phyloP scores from a whole-genome alignment of 2,888 invertebrate genomes.

The Liodrosophila aerea region DNA sequence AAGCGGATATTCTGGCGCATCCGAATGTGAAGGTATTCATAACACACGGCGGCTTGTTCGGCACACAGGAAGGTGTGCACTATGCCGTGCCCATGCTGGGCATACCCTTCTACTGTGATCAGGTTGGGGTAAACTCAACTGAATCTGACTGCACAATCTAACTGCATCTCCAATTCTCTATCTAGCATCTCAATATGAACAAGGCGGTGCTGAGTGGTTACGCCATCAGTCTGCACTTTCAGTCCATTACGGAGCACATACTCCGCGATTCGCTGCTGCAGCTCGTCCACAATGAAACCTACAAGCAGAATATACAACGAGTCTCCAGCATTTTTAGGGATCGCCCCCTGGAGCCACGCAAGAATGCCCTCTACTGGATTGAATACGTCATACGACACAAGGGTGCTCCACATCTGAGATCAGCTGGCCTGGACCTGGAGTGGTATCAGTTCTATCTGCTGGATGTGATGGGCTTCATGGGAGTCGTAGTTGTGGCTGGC shows the following conservation, averaged over 20 bases:
- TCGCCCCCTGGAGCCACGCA: conserved; percentile 78
- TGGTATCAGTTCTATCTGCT: conserved; percentile 82
- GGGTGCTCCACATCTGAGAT: conserved; percentile 81
- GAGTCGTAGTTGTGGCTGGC: background rate
- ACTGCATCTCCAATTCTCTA: background rate
- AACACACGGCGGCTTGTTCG: conserved; percentile 82
- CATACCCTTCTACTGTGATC: conserved; percentile 83
- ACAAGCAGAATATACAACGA: conserved; percentile 75
- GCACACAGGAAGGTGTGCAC: conserved; percentile 82
- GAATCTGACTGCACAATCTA: background rate
- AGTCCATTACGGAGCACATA: conserved; percentile 72
- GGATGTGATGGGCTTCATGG: conserved; percentile 77
- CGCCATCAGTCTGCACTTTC: conserved; percentile 79
- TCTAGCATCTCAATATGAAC: conserved; percentile 80
- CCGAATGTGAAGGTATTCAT: conserved; percentile 82
- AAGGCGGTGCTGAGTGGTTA: conserved; percentile 80
- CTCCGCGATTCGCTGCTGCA: conserved; percentile 76
- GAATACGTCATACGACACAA: conserved; percentile 82
- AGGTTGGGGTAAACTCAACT: conserved; percentile 48
- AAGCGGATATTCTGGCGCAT: conserved; percentile 83
- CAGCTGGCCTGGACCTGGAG: conserved; percentile 78
- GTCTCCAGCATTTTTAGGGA: conserved; percentile 81
- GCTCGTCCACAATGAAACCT: conserved; percentile 81
- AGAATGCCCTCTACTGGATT: conserved; percentile 82
- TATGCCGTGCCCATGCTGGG: conserved; percentile 83